phyloP scores from a whole-genome alignment of 2,888 invertebrate species.

The Lithophane leautieri region DNA sequence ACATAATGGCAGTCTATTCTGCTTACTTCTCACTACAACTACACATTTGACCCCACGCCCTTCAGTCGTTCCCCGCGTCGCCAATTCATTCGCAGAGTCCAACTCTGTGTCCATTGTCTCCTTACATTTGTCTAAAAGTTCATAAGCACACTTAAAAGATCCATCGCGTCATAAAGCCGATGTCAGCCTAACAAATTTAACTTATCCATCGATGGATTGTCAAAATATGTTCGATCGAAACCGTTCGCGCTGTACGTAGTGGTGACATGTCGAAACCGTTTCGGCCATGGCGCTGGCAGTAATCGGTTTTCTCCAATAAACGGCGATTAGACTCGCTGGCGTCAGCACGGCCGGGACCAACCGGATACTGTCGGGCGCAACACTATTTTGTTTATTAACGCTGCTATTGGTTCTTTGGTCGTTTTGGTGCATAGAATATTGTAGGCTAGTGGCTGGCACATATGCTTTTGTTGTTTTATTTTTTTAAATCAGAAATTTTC shows the following conservation, averaged over 20 bases:
- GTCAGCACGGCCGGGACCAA: slow-evolving; percentile 85
- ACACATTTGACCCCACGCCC: slow-evolving; percentile 5
- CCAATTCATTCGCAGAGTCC: slow-evolving; percentile 15
- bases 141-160: slow-evolving; percentile 21
- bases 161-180: slow-evolving; percentile 24
- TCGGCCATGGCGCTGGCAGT: slow-evolving; percentile 81
- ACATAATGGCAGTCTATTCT: not conserved
- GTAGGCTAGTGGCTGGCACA: not conserved
- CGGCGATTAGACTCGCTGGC: slow-evolving; percentile 90
- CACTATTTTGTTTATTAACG: slow-evolving; percentile 63
- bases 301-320: slow-evolving; percentile 91
- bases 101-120: slow-evolving; percentile 19
- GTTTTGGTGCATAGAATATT: slow-evolving; percentile 21
- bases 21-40: not conserved
- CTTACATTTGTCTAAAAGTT: slow-evolving; percentile 17
- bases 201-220: slow-evolving; percentile 51
- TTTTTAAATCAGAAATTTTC: slow-evolving; percentile 2
- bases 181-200: slow-evolving; percentile 49
- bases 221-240: slow-evolving; percentile 60
- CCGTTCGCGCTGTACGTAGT: slow-evolving; percentile 62
- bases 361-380: slow-evolving; percentile 75
- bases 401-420: slow-evolving; percentile 48
- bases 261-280: slow-evolving; percentile 89
- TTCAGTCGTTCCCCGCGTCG: not conserved
- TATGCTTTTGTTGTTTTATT: not conserved